Base-by-base conservation (phyloP, 1,140 invertebrate genomes). In the Trichonephila clavipes region DNA sequence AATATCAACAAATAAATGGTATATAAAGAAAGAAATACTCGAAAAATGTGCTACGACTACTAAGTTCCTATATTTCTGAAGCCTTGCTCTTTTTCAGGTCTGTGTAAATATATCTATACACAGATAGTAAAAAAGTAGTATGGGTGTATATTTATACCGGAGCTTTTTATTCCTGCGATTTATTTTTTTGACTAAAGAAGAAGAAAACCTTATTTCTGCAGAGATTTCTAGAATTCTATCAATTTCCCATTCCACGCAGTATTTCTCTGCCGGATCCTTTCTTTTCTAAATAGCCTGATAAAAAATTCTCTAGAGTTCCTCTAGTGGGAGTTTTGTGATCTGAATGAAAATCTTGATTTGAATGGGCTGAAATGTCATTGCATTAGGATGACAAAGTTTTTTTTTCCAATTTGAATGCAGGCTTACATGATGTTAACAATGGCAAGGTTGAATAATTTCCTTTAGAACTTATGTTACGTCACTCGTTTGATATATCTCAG, bases 141-240 rank as follows among this genome's bases (percentile, higher is more conserved):
- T 72, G 69, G 69, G 14, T 5, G 69, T 72, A 72, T 28, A 72
- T 34, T 72, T 72, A 34, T 72, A n/a, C 28, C 14, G 34, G 24
- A 34, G n/a, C 28, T 34, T 72, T 72, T 72, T 72, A 72, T 72
- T 72, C 28, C 28, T 28, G 69, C 24, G 28, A 72, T 72, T 24
- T 72, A 85, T 87, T 64, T 87, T 64, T 64, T 64, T 62, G 0
- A 1, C 34, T 19, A 2, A 40, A 40, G 34, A 40, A 40, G 6
- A 34, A 34, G 3, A 64, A 64, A 87, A 87, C 62, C 28, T 61
- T n/a, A 62, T 87, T 64, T 19, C 51, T 64, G 62, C 6, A 59
- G 61, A 87, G 85, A 87, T 87, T 87, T 87, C 34, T 40, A 28
- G 85, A 64, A 87, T 87, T 87, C 85, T 87, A 62, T 87, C 85